Evolutionary conservation across 2,113 vertebrate species (phyloP).

Genomic region (Sminthopsis crassicaudata): DNA sequence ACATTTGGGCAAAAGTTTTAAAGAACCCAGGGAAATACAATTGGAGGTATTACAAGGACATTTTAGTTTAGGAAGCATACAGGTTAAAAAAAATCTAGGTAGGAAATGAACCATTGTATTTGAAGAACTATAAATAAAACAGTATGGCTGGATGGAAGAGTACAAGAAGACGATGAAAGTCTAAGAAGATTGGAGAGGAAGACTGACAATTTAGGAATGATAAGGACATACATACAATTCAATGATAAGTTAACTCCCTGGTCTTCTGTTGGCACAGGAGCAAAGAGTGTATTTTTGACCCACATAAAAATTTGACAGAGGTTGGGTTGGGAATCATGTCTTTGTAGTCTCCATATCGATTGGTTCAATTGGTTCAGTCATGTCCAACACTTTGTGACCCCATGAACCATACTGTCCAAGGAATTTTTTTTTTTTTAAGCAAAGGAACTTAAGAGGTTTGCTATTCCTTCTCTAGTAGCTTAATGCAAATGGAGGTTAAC

Average conservation of each 20-base stretch:
- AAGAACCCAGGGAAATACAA: neutral
- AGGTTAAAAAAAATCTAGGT: neutral
- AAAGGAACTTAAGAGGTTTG: too few relatives aligned
- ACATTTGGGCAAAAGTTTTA: neutral
- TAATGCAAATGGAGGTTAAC: too few relatives aligned
- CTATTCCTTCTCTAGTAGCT: too few relatives aligned
- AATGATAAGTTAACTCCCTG: neutral
- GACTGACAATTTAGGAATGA: neutral
- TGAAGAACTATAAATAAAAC: neutral
- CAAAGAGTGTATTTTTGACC: neutral
- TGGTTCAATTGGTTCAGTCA: neutral
- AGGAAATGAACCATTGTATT: neutral
- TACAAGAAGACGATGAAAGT: neutral
- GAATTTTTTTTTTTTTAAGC: too few relatives aligned
- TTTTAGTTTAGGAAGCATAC: neutral
- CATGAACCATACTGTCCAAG: neutral
- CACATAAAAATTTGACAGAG: neutral
- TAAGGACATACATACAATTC: neutral
- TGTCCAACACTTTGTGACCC: neutral
- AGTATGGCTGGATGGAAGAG: neutral
- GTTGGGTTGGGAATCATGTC: neutral
- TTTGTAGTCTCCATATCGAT: neutral
- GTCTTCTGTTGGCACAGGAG: neutral
- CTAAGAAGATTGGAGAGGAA: neutral
- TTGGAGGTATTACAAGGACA: neutral